Conservation (phyloP, 2,888 invertebrate genomes). For the Meghimatium bilineatum region DNA sequence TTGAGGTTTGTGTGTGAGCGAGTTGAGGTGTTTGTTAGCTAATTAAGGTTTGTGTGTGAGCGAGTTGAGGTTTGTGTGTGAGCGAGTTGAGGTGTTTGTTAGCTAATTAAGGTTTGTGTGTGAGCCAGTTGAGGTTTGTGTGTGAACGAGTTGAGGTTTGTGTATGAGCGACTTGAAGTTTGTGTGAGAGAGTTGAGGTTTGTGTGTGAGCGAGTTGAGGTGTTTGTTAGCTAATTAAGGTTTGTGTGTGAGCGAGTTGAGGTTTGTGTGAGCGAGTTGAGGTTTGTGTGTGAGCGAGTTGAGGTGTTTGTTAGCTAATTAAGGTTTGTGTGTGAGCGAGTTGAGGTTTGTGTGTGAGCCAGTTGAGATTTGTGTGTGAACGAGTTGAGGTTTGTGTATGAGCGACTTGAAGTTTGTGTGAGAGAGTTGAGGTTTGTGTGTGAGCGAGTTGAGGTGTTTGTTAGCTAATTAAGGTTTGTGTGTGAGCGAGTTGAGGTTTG, state of each 20-base stretch:
- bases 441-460: too few relatives aligned
- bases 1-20: not conserved
- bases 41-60: too few relatives aligned
- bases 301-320: not conserved
- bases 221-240: not conserved
- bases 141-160: not conserved
- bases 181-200: not conserved
- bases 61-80: too few relatives aligned
- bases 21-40: too few relatives aligned
- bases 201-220: not conserved
- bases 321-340: not conserved
- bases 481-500: too few relatives aligned
- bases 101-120: not conserved
- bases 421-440: not conserved
- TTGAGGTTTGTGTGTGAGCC: not conserved
- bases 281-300: too few relatives aligned
- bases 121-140: not conserved
- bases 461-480: too few relatives aligned
- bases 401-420: not conserved
- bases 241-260: not conserved
- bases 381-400: too few relatives aligned
- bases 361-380: too few relatives aligned
- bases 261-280: not conserved
- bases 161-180: not conserved
- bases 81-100: not conserved